A percentile compares a stretch with the other conserved stretches of the same genome.
Conservation (phyloP, 2,888 invertebrate species). For the Muscina levida region DNA sequence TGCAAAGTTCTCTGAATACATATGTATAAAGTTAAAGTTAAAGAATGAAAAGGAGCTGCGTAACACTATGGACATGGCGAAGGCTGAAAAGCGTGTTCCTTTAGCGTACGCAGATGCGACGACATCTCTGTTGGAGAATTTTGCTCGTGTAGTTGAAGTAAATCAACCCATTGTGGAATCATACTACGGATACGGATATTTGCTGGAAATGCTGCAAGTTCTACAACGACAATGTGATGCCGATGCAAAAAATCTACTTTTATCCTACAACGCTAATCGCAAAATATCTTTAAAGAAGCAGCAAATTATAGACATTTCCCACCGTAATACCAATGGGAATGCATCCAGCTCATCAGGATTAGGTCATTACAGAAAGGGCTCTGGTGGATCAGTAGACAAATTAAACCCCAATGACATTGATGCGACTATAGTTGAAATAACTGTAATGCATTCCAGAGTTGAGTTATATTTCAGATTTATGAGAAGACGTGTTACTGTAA, state of each 20-base stretch:
- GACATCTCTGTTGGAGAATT: constrained; percentile 91
- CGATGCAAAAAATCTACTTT: constrained; percentile 83
- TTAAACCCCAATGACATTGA: constrained; percentile 92
- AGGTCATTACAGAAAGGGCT: constrained; percentile 78
- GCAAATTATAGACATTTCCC: constrained; percentile 82
- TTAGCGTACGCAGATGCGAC: constrained; percentile 92
- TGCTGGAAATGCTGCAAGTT: constrained; percentile 86
- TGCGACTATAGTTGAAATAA: constrained; percentile 92
- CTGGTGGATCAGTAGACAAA: constrained; percentile 81
- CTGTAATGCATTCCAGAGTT: constrained; percentile 93
- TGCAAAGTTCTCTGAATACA: constrained; percentile 91
- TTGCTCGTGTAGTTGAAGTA: constrained; percentile 90
- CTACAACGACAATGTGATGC: constrained; percentile 90
- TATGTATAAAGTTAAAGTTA: constrained; percentile 87
- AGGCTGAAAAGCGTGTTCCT: constrained; percentile 86
- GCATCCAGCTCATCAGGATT: constrained; percentile 69
- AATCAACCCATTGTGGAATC: constrained; percentile 94
- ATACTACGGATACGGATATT: constrained; percentile 90
- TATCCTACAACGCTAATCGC: constrained; percentile 87
- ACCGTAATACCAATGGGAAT: constrained; percentile 77
- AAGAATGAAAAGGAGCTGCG: constrained; percentile 87
- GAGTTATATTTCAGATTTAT: constrained; percentile 95
- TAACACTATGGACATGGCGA: constrained; percentile 84
- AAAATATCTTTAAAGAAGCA: constrained; percentile 84
- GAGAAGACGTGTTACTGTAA: constrained; percentile 86